Conservation (phyloP, 2,797 vertebrate genomes). For the Parotocinclus haroldoi region DNA sequence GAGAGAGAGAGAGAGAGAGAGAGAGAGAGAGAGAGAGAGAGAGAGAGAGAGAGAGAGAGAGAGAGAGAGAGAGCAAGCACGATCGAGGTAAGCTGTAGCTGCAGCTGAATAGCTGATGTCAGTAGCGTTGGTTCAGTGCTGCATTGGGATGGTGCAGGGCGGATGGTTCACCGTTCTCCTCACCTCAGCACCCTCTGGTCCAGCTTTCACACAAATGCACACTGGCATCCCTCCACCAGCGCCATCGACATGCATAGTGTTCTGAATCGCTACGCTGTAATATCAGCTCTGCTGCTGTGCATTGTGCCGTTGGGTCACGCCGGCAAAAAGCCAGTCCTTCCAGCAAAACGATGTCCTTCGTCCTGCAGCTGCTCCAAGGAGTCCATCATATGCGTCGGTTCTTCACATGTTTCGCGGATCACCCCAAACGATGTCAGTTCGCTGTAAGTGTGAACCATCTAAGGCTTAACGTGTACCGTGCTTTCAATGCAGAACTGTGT, state of each 20-base stretch:
- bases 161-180: constrained; percentile 52
- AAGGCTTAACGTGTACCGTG: not conserved
- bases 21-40: no score
- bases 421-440: constrained; percentile 85
- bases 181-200: constrained; percentile 39
- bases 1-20: no score
- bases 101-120: constrained; percentile 87
- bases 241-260: constrained; percentile 64
- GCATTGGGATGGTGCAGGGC: constrained; percentile 78
- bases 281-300: constrained; percentile 64
- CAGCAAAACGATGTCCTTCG: constrained; percentile 83
- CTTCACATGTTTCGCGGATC: constrained; percentile 77
- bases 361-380: constrained; percentile 94
- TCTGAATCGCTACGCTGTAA: constrained; percentile 63
- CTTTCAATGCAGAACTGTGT: not conserved
- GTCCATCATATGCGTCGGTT: constrained; percentile 92
- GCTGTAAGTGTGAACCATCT: constrained; percentile 75
- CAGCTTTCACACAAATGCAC: constrained; percentile 59
- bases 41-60: no score
- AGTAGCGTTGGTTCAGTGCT: constrained; percentile 73
- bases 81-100: not conserved
- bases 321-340: constrained; percentile 70
- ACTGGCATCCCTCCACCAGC: constrained; percentile 40
- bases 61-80: not conserved
- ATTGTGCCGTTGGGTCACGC: constrained; percentile 62